Base-by-base conservation (phyloP, 2,888 invertebrate species). In the Strigamia crassipes region DNA sequence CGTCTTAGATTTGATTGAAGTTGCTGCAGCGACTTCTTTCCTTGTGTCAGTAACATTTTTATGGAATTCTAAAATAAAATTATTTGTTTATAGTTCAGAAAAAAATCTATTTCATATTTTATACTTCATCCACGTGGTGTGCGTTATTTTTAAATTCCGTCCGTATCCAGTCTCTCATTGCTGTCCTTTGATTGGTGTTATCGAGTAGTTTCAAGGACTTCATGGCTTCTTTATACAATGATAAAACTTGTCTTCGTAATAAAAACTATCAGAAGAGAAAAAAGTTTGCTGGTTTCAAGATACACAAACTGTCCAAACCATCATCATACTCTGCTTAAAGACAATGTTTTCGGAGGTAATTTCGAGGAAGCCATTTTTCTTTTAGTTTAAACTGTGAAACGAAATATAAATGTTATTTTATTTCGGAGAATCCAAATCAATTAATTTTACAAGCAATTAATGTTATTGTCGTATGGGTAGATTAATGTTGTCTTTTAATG, bases 31-130 rank as follows among this genome's bases (percentile, higher is more conserved):
- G 78, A 78, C 12, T 38, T 12, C 21, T 34, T 27, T 12, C 78
- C 78, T 9, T 12, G 21, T 38, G 78, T 78, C 38, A 78, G 10
- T 41, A 38, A n/a, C 78, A 42, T 41, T 78, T 18, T 78, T 13
- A 78, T 78, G 10, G 42, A 38, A 18, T 78, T 38, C 78, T 78
- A 38, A 34, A 78, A 73, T 18, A 78, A 78, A 41, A n/a, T n/a
- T 21, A 38, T 34, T 21, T 78, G 34, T 78, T 78, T 18, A n/a
- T n/a, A 51, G 18, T 18, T 4, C 18, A 34, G 51, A 51, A 34
- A n/a, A n/a, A 78, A 38, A 1, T 3, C 38, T 2, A n/a, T 78
- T 27, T n/a, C 9, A 34, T 27, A 2, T 1, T 12, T 78, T 15
- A 18, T 78, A 78, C 78, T 42, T 78, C 78, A 21, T 78, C 78